These are phyloP conservation scores for Laterallus jamaicensis DNA, from an alignment of 2,113 vertebrate species.

Conservation along the genomic window DNA sequence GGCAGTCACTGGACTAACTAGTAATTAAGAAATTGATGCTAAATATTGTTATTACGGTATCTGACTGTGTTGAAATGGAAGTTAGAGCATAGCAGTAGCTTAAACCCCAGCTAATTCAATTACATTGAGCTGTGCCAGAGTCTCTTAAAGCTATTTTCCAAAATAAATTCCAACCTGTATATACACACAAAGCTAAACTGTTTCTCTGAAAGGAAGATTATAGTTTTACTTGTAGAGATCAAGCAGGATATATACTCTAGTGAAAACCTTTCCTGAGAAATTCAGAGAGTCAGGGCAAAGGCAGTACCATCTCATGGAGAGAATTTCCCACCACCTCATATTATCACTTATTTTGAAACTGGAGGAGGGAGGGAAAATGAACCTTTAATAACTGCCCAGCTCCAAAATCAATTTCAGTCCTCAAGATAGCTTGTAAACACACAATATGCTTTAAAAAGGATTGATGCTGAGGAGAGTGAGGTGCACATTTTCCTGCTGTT, in stretches of 20 bases:
- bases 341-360: conserved; percentile 25
- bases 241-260: background rate
- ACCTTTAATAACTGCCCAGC: conserved; percentile 36
- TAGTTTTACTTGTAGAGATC: conserved; percentile 40
- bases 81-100: background rate
- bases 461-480: conserved; percentile 41
- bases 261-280: conserved; percentile 33
- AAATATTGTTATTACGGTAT: background rate
- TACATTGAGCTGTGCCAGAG: conserved; percentile 17
- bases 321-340: background rate
- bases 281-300: conserved; percentile 16
- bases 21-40: background rate
- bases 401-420: conserved; percentile 42
- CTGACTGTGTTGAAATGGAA: conserved; percentile 15
- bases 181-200: conserved; percentile 16
- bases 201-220: conserved; percentile 58
- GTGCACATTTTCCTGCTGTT: conserved; percentile 20
- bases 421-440: conserved; percentile 55
- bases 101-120: conserved; percentile 38
- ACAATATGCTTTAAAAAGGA: conserved; percentile 23
- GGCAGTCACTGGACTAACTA: background rate
- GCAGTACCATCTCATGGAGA: background rate
- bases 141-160: conserved; percentile 18
- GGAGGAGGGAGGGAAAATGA: conserved; percentile 39
- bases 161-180: conserved; percentile 46